Conservation (phyloP, 2,113 vertebrate species). For the Plecotus auritus region DNA sequence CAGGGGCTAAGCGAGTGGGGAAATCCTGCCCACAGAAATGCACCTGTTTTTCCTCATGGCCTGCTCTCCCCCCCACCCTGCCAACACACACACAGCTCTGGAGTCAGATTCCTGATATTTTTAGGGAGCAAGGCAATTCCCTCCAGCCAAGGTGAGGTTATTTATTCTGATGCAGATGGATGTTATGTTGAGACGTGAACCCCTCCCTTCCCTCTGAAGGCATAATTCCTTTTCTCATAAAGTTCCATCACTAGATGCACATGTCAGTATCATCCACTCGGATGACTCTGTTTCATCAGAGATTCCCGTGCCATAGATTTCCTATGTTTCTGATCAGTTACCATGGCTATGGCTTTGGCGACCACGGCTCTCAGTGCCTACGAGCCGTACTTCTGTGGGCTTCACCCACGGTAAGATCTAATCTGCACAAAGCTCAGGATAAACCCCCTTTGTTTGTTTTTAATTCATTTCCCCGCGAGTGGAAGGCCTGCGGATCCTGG, state of each 20-base stretch:
- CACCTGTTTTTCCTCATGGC: rapidly evolving
- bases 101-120: not conserved
- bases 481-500: not conserved
- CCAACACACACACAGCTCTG: not conserved
- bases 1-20: rapidly evolving
- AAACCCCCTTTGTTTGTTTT: constrained; percentile 48
- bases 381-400: not conserved
- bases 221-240: not conserved
- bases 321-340: constrained; percentile 48
- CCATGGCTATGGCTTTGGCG: constrained; percentile 49
- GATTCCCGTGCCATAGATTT: constrained; percentile 2
- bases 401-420: not conserved
- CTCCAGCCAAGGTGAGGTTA: not conserved
- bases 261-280: not conserved
- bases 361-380: not conserved
- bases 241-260: not conserved
- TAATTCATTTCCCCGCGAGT: constrained; percentile 5
- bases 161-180: not conserved
- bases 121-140: not conserved
- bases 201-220: not conserved
- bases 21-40: not conserved
- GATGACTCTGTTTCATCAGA: not conserved
- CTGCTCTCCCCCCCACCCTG: rapidly evolving
- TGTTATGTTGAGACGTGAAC: not conserved
- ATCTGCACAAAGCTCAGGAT: constrained; percentile 3